These are phyloP conservation scores for Hipparchia semele DNA, from an alignment of 2,888 invertebrate genomes.

Conservation along the genomic window DNA sequence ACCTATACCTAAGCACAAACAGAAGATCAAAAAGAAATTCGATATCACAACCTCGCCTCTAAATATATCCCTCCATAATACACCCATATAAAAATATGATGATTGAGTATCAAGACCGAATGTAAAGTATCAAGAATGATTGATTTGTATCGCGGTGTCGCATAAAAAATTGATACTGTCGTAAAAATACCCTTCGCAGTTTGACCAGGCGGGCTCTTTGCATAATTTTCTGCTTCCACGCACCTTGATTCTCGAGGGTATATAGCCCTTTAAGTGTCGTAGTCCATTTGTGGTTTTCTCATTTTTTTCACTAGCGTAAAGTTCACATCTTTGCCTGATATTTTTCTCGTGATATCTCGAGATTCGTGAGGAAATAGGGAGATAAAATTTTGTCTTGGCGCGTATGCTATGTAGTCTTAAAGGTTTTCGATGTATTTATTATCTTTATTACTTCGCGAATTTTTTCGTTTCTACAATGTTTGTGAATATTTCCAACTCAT, in stretches of 20 bases:
- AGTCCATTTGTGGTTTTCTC: conserved; percentile 24
- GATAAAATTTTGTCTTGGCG: too few relatives aligned
- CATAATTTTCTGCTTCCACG: conserved; percentile 68
- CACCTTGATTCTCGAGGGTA: conserved; percentile 69
- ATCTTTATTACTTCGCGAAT: too few relatives aligned
- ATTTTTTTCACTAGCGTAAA: background rate
- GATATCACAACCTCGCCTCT: conserved; percentile 30
- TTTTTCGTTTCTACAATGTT: too few relatives aligned
- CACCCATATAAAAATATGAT: conserved; percentile 34
- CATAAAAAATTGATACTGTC: conserved; percentile 64
- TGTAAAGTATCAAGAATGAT: conserved; percentile 60
- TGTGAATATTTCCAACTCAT: too few relatives aligned
- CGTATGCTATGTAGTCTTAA: too few relatives aligned
- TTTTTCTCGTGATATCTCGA: background rate
- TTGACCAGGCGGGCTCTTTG: conserved; percentile 70
- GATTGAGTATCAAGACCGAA: conserved; percentile 45
- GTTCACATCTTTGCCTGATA: background rate
- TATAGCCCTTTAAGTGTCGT: conserved; percentile 38
- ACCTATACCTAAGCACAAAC: background rate
- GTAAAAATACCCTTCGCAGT: conserved; percentile 55
- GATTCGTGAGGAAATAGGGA: too few relatives aligned
- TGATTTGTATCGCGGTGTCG: conserved; percentile 61
- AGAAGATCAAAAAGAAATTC: conserved; percentile 25
- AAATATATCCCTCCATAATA: conserved; percentile 26
- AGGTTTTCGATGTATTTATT: too few relatives aligned